phyloP scores from a whole-genome alignment of 2,797 vertebrate genomes.

The Malacoctenus gilli region DNA sequence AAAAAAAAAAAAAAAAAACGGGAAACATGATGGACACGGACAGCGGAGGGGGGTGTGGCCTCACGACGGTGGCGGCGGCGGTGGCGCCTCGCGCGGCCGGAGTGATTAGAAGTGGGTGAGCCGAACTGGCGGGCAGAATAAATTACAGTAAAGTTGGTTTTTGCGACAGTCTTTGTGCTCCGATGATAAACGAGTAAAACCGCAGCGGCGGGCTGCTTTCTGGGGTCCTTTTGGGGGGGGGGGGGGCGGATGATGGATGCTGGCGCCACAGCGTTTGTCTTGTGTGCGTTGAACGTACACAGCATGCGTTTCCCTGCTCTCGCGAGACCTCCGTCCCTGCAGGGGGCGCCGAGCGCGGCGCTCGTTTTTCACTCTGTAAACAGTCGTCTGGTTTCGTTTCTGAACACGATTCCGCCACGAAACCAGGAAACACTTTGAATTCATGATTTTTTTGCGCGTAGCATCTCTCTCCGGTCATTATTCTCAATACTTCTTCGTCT shows the following conservation, averaged over 20 bases:
- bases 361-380: constrained; percentile 67
- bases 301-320: too few species aligned
- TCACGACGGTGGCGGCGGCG: constrained; percentile 17
- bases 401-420: constrained; percentile 57
- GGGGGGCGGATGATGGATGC: constrained; percentile 18
- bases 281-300: too few species aligned
- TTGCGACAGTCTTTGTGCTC: constrained; percentile 56
- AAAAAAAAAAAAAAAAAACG: constrained; percentile 62
- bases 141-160: constrained; percentile 70
- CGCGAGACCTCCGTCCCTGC: too few species aligned
- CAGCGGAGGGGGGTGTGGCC: constrained; percentile 22
- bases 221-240: constrained; percentile 6
- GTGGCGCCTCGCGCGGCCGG: constrained; percentile 43
- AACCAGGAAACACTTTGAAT: constrained; percentile 51
- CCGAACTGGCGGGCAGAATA: constrained; percentile 65
- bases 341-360: too few species aligned
- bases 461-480: constrained; percentile 53
- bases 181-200: constrained; percentile 26
- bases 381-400: constrained; percentile 39
- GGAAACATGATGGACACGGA: constrained; percentile 38
- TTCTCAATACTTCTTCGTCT: constrained; percentile 52
- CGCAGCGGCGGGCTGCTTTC: constrained; percentile 32
- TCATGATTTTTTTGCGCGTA: constrained; percentile 63
- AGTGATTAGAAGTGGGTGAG: constrained; percentile 61
- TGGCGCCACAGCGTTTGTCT: constrained; percentile 1